Conservation (phyloP, 1,140 invertebrate genomes). For the Drosophila sechellia region DNA sequence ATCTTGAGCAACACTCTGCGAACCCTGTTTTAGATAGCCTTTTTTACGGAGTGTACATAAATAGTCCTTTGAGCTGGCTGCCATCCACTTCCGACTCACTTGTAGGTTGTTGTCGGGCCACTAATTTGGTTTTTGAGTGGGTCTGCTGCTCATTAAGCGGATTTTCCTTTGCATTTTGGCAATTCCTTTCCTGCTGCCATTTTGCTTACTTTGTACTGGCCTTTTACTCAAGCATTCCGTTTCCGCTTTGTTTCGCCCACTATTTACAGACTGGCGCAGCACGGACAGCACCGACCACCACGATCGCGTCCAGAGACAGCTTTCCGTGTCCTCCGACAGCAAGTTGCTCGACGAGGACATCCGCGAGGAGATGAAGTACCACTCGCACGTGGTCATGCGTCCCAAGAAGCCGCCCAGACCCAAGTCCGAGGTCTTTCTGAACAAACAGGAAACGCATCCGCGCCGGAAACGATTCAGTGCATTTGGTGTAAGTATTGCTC, state of each 20-base stretch:
- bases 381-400: constrained; percentile 92
- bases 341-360: constrained; percentile 94
- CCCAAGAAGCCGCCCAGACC: constrained; percentile 94
- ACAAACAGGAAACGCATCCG: constrained; percentile 87
- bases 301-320: constrained; percentile 92
- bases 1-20: not conserved
- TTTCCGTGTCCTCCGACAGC: constrained; percentile 95
- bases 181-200: not conserved
- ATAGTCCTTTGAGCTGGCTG: constrained; percentile 29
- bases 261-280: constrained; percentile 89
- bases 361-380: constrained; percentile 88
- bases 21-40: not conserved
- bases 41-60: constrained; percentile 8
- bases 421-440: constrained; percentile 94
- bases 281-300: constrained; percentile 88
- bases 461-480: constrained; percentile 94
- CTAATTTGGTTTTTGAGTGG: constrained; percentile 74
- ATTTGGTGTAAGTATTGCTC: constrained; percentile 91
- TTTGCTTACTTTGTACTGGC: constrained; percentile 13
- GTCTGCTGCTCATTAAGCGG: constrained; percentile 66
- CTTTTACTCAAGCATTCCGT: constrained; percentile 34
- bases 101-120: constrained; percentile 40
- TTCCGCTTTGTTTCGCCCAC: constrained; percentile 38
- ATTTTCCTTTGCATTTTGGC: constrained; percentile 41
- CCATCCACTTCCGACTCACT: constrained; percentile 58